Conservation (phyloP, 1,140 invertebrate species). For the Drosophila sulfurigaster region DNA sequence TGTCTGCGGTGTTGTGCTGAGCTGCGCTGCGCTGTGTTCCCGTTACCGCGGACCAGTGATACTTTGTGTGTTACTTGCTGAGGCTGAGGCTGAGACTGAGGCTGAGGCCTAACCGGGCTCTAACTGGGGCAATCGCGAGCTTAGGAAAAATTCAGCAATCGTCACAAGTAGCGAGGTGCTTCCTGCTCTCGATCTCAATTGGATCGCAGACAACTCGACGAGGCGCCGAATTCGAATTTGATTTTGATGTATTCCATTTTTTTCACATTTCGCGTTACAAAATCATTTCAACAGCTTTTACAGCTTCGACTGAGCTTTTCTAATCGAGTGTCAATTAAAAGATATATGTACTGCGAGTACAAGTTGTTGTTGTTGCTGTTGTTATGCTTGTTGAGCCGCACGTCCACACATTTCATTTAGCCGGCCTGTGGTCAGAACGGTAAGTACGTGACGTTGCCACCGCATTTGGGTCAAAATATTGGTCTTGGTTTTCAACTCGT, state of each 20-base stretch:
- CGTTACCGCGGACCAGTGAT: conserved; percentile 21
- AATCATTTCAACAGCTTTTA: conserved; percentile 14
- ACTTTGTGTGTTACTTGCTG: conserved; percentile 39
- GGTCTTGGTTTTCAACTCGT: conserved; percentile 46
- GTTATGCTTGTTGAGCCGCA: conserved; percentile 20
- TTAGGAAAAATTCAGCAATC: conserved; percentile 19
- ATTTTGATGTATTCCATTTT: conserved; percentile 32
- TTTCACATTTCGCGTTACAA: conserved; percentile 22
- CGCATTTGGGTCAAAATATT: conserved; percentile 49
- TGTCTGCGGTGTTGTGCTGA: background rate
- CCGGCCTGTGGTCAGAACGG: conserved; percentile 49
- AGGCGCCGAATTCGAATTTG: conserved; percentile 2
- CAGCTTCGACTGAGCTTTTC: conserved; percentile 30
- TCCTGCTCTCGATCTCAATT: conserved; percentile 42
- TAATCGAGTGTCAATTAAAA: conserved; percentile 56
- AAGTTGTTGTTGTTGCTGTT: conserved; percentile 14
- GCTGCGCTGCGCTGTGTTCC: conserved; percentile 7
- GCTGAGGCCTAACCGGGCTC: conserved; percentile 38
- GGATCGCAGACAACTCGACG: conserved; percentile 1
- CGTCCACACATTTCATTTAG: conserved; percentile 45
- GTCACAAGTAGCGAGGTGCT: conserved; percentile 24
- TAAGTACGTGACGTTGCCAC: conserved; percentile 44
- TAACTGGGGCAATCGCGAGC: conserved; percentile 39
- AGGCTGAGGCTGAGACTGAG: background rate
- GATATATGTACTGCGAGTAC: conserved; percentile 40